Evolutionary conservation across 2,888 invertebrate genomes (phyloP).

Genomic region (Spodoptera littoralis): DNA sequence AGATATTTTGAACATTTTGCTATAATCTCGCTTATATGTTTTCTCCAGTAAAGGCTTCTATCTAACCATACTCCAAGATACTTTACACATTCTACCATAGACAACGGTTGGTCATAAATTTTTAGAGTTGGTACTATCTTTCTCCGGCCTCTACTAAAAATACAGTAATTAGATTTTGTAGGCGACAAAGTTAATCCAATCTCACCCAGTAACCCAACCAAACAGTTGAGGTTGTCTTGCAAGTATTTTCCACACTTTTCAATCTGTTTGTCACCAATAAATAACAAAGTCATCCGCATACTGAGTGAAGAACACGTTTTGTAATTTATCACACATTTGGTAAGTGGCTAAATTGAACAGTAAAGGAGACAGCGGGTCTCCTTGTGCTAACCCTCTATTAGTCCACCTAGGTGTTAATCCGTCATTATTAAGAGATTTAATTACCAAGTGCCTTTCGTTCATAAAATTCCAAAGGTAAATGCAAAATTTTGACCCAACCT

Average conservation of each 20-base stretch:
- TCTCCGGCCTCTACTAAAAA: slow-evolving; percentile 3
- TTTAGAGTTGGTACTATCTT: not conserved
- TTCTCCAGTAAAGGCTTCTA: slow-evolving; percentile 3
- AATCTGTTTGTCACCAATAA: not conserved
- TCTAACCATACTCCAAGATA: slow-evolving; percentile 1
- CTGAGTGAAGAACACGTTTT: not conserved
- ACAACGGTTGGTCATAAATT: not conserved
- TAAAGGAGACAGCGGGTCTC: not conserved
- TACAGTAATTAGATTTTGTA: not conserved
- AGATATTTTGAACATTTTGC: too few relatives aligned
- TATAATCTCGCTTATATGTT: not conserved
- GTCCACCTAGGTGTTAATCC: not conserved
- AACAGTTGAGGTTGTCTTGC: not conserved
- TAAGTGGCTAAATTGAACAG: not conserved
- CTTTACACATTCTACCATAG: not conserved
- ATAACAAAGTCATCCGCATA: not conserved
- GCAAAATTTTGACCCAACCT: not conserved
- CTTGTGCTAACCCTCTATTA: not conserved
- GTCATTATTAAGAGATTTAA: not conserved
- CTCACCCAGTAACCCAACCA: not conserved
- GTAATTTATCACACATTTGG: not conserved
- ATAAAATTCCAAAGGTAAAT: not conserved
- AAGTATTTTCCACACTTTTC: not conserved
- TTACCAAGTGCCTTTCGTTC: not conserved
- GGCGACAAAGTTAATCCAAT: not conserved